phyloP scores from a whole-genome alignment of 2,797 vertebrate species.

The Gymnoscopelus braueri region DNA sequence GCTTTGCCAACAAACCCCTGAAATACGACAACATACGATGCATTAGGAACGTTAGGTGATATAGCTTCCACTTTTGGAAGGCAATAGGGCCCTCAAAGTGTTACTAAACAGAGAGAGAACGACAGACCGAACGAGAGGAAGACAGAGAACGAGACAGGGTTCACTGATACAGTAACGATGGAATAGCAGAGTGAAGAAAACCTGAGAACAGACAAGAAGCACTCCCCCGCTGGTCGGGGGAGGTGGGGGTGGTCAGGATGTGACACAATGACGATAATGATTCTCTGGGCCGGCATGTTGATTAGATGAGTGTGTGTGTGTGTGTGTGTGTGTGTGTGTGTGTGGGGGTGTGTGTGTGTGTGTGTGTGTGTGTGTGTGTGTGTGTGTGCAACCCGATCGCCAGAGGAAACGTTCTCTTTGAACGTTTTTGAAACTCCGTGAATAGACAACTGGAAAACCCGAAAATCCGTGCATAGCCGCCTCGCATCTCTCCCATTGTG shows the following conservation, averaged over 20 bases:
- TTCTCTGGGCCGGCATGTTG: conserved; percentile 24
- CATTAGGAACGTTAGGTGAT: too few relatives aligned
- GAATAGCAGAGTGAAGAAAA: not conserved
- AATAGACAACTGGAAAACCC: too few relatives aligned
- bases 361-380: conserved; percentile 8
- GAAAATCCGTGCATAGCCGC: too few relatives aligned
- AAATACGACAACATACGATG: too few relatives aligned
- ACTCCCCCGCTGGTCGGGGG: not conserved
- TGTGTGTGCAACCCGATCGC: too few relatives aligned
- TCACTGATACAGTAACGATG: too few relatives aligned
- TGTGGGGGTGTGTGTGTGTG: conserved; percentile 30
- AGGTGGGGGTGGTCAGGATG: conserved; percentile 13
- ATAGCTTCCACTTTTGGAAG: too few relatives aligned
- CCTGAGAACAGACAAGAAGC: conserved; percentile 9
- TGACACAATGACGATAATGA: conserved; percentile 36
- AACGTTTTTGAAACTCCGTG: too few relatives aligned
- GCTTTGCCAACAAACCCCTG: too few relatives aligned
- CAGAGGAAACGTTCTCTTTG: too few relatives aligned
- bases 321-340: not conserved
- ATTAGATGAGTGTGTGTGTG: conserved; percentile 12
- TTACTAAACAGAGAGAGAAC: not conserved
- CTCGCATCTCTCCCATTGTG: too few relatives aligned
- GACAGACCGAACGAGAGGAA: not conserved
- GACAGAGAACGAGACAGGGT: not conserved
- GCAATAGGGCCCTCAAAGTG: too few relatives aligned